These are phyloP conservation scores for Vespertilio murinus DNA, from an alignment of 2,797 vertebrate species.

Conservation along the genomic window DNA sequence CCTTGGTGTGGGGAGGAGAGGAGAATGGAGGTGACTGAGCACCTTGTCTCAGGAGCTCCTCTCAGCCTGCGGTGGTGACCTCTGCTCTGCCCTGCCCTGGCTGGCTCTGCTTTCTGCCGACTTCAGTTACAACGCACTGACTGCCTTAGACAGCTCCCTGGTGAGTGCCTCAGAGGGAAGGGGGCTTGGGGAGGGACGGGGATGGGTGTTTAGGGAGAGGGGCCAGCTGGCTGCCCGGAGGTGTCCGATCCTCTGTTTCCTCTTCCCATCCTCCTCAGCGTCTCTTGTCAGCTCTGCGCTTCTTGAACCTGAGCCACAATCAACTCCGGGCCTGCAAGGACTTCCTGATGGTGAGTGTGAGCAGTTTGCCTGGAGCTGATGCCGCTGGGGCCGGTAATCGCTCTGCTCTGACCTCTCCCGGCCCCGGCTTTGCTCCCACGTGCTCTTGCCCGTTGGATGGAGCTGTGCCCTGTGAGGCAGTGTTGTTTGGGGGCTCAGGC, in stretches of 20 bases:
- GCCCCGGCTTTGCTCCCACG: neutral
- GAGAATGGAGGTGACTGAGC: neutral
- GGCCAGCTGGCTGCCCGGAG: neutral
- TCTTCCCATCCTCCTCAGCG: conserved; percentile 83
- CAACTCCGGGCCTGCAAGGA: conserved; percentile 92
- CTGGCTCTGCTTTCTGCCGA: conserved; percentile 94
- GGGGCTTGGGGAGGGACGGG: neutral
- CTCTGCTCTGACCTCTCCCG: neutral
- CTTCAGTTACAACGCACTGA: conserved; percentile 95
- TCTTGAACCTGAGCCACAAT: conserved; percentile 96
- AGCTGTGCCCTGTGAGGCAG: neutral
- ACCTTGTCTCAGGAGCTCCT: conserved; percentile 90
- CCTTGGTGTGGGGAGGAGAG: neutral
- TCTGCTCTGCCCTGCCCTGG: conserved; percentile 96
- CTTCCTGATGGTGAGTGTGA: conserved; percentile 88
- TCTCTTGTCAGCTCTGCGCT: conserved; percentile 92
- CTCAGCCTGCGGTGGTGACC: conserved; percentile 95
- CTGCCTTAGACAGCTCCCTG: conserved; percentile 92
- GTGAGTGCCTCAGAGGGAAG: conserved; percentile 83
- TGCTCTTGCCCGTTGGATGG: neutral
- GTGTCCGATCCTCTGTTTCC: neutral
- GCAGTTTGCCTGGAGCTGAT: neutral
- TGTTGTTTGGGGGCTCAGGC: neutral
- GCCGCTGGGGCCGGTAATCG: neutral
- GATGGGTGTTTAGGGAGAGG: neutral